These are phyloP conservation scores for Orthonyx spaldingii DNA, from an alignment of 2,113 vertebrate genomes.

Conservation along the genomic window DNA sequence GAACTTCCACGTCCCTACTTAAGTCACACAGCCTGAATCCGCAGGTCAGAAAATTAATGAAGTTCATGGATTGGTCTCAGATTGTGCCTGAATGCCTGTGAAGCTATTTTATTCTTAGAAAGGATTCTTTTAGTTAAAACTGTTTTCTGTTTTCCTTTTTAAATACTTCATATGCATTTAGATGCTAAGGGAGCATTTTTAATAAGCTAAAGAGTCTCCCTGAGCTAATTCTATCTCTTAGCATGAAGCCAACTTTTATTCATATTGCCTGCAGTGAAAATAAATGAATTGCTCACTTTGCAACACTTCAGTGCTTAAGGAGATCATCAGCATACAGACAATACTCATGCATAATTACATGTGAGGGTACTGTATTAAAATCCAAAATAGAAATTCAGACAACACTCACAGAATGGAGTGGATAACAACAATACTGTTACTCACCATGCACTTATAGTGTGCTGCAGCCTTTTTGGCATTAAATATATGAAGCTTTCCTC, in stretches of 20 bases:
- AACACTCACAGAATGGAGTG: neutral
- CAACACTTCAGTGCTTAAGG: neutral
- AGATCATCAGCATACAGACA: constrained; percentile 28
- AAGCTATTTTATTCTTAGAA: neutral
- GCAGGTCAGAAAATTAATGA: neutral
- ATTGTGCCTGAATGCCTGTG: neutral
- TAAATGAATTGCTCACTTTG: constrained; percentile 30
- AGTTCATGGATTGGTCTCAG: neutral
- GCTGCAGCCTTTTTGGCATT: constrained; percentile 98
- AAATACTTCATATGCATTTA: neutral
- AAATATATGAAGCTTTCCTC: constrained; percentile 93
- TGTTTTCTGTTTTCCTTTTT: neutral
- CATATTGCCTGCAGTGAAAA: constrained; percentile 29
- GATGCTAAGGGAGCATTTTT: neutral
- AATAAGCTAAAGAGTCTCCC: constrained; percentile 4
- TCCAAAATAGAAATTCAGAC: neutral
- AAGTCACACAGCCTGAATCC: neutral
- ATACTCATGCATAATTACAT: constrained; percentile 12
- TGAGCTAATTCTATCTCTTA: constrained; percentile 37
- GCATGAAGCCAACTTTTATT: constrained; percentile 19
- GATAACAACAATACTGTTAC: neutral
- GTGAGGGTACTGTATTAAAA: neutral
- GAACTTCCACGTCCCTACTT: neutral
- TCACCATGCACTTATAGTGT: constrained; percentile 99
- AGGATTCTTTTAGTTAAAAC: neutral